Conservation (phyloP, 2,113 vertebrate genomes). For the Vombatus ursinus region DNA sequence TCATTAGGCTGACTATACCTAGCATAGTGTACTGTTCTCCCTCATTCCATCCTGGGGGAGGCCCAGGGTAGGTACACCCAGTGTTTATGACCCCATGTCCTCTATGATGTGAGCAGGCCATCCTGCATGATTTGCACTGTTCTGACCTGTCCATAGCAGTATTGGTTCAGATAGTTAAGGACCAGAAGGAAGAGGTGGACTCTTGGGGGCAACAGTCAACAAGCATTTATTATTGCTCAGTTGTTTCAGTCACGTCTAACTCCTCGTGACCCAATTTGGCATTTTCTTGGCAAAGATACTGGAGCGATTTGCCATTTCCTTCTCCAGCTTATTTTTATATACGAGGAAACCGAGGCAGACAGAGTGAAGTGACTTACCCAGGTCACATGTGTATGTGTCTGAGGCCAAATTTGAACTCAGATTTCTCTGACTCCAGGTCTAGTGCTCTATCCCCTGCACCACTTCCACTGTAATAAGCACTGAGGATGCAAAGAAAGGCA, state of each 20-base stretch:
- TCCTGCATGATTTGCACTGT: not conserved
- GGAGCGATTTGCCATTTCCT: no score
- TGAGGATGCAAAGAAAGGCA: not conserved
- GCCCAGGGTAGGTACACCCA: not conserved
- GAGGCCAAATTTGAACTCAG: no score
- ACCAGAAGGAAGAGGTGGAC: not conserved
- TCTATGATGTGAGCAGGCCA: not conserved
- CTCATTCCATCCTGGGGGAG: not conserved
- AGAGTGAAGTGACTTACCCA: no score
- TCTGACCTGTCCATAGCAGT: not conserved
- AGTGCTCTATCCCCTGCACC: no score
- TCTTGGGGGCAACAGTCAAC: not conserved
- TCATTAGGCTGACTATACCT: not conserved
- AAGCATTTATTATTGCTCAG: not conserved
- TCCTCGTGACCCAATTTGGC: not conserved
- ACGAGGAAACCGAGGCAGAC: no score
- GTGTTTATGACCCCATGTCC: not conserved
- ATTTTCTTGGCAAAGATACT: not conserved
- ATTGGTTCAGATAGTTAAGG: not conserved
- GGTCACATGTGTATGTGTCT: no score
- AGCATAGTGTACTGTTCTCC: not conserved
- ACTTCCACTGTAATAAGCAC: no score
- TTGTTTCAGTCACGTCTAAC: not conserved
- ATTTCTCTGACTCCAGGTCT: no score
- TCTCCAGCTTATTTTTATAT: no score